Conservation (phyloP, 2,888 invertebrate genomes). For the Tuta absoluta region DNA sequence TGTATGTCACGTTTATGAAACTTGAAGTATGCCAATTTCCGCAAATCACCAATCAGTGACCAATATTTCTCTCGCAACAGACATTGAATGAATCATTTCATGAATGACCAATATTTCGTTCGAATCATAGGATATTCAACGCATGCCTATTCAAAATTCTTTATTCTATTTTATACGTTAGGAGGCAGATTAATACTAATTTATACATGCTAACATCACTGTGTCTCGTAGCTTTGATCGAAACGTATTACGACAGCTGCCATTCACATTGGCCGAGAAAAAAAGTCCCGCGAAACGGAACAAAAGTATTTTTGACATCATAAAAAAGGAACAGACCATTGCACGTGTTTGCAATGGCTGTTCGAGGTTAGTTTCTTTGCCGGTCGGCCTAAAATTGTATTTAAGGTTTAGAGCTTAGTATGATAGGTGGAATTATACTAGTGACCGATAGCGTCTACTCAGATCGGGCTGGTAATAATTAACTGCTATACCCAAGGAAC, state of each 20-base stretch:
- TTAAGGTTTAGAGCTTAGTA: neutral
- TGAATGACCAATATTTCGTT: neutral
- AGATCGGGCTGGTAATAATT: too few relatives aligned
- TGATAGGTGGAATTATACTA: too few relatives aligned
- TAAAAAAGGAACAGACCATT: conserved; percentile 25
- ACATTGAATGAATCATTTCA: too few relatives aligned
- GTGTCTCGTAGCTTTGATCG: conserved; percentile 38
- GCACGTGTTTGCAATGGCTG: conserved; percentile 8
- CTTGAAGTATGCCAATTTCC: too few relatives aligned
- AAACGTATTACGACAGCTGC: conserved; percentile 44
- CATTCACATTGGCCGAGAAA: conserved; percentile 30
- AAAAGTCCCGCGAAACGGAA: neutral
- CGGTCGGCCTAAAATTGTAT: neutral
- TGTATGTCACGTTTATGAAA: too few relatives aligned
- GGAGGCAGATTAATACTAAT: conserved; percentile 10
- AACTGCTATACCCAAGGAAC: too few relatives aligned
- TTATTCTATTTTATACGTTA: conserved; percentile 1
- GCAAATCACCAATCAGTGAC: too few relatives aligned
- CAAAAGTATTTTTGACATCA: conserved; percentile 26
- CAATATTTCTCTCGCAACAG: neutral
- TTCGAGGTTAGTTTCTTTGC: neutral
- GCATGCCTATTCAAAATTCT: neutral
- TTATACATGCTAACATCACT: conserved; percentile 21
- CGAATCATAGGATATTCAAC: too few relatives aligned
- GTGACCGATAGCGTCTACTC: too few relatives aligned